Conservation (phyloP, 2,888 invertebrate genomes). For the Macaria notata region DNA sequence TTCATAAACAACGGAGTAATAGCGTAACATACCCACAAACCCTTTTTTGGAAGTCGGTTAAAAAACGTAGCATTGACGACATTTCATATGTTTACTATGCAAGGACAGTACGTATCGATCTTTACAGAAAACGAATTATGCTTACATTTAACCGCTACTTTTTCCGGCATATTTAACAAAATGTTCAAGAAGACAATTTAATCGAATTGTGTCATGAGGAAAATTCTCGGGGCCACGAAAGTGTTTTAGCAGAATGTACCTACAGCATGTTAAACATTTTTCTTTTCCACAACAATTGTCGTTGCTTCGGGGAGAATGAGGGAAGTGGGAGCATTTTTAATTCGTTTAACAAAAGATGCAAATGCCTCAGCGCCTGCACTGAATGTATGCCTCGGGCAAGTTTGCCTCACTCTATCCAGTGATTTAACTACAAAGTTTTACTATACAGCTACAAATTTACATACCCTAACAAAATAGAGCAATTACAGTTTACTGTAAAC, state of each 20-base stretch:
- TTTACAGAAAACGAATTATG: no score
- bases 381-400: background rate
- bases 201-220: constrained; percentile 4
- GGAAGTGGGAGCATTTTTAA: constrained; percentile 1
- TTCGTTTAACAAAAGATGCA: constrained; percentile 12
- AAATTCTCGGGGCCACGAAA: constrained; percentile 14
- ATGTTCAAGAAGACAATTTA: background rate
- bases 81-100: no score
- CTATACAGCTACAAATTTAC: no score
- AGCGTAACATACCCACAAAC: no score
- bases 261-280: constrained; percentile 14
- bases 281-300: constrained; percentile 16
- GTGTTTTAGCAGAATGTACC: constrained; percentile 16
- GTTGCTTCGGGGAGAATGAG: constrained; percentile 1
- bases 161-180: no score
- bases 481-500: constrained; percentile 21
- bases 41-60: no score
- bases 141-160: no score
- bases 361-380: constrained; percentile 5
- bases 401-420: no score
- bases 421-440: no score
- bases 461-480: background rate
- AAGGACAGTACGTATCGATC: no score
- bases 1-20: no score
- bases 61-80: no score